Evolutionary conservation across 2,888 invertebrate genomes (phyloP), one percentile per base, ranked within the genome.

Genomic region (Lapara coniferarum): DNA sequence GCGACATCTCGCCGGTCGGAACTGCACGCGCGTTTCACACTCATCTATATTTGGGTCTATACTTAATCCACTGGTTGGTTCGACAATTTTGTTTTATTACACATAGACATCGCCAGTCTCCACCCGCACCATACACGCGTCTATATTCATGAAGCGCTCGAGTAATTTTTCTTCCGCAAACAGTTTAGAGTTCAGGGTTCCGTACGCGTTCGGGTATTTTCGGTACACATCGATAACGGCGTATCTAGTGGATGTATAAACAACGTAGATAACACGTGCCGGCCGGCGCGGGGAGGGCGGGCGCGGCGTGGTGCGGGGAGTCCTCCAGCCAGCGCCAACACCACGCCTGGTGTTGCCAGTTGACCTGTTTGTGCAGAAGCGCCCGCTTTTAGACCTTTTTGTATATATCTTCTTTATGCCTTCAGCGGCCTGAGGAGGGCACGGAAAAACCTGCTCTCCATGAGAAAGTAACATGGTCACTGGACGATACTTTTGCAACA

Each of bases 181-280:
- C 52, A 52, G 67, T 73, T 68, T 59, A 75, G 75, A 77, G 79
- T 81, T 80, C 79, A 82, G 73, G 81, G 81, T 80, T 81, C 73
- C 71, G 66, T 73, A 68, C 1, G 71, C 74, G 72, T 74, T 74
- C 63, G 66, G 72, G 71, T 80, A 81, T 81, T 82, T 73, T 80
- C 77, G 76, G 77, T 73, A 73, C 78, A 78, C 71, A 71, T 74
- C 71, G 73, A 76, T 80, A 77, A 63, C 46, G 71, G 68, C 71
- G 68, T 75, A 73, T 74, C 74, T 72, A 56, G 68, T 71, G 73
- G 73, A 78, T 75, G 77, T 75, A 78, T 76, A 78, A 75, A 76
- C 80, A 73, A 72, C 77, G 72, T 71, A 78, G 79, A 81, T 81
- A 83, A 82, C 87, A 86, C 86, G 85, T 86, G 88, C 77, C 81